Evolutionary conservation across 2,888 invertebrate genomes (phyloP).

Genomic region (Drosophila flavopinicola): DNA sequence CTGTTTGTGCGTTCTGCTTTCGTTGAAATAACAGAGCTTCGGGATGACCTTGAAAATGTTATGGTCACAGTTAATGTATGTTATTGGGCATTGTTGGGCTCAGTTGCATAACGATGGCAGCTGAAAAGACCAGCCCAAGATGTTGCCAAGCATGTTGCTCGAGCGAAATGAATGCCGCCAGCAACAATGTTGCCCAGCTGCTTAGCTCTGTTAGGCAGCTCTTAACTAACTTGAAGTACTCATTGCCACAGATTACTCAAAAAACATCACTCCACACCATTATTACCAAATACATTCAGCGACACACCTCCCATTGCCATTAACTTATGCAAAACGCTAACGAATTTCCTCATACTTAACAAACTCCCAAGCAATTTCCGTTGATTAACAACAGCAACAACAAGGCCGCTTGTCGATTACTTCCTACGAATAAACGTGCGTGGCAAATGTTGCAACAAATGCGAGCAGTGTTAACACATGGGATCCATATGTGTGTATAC

Average conservation of each 20-base stretch:
- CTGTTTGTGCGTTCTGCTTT: too few species aligned
- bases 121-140: slow-evolving; percentile 4
- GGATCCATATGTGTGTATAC: slow-evolving; percentile 26
- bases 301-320: slow-evolving; percentile 35
- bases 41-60: slow-evolving; percentile 28
- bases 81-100: background rate
- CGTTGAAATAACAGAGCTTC: too few species aligned
- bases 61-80: background rate
- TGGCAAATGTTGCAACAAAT: slow-evolving; percentile 71
- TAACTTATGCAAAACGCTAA: slow-evolving; percentile 61
- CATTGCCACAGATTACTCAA: background rate
- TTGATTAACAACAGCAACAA: slow-evolving; percentile 41
- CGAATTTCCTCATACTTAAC: slow-evolving; percentile 66
- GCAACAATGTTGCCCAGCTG: slow-evolving; percentile 16
- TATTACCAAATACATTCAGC: slow-evolving; percentile 38
- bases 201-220: background rate
- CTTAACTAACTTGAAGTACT: background rate
- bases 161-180: slow-evolving; percentile 1
- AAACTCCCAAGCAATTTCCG: slow-evolving; percentile 64
- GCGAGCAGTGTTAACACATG: slow-evolving; percentile 63
- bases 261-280: slow-evolving; percentile 8
- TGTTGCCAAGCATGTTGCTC: slow-evolving; percentile 26
- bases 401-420: slow-evolving; percentile 55
- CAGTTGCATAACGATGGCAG: slow-evolving; percentile 25
- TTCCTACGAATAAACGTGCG: slow-evolving; percentile 61